Evolutionary conservation across 2,113 vertebrate species (phyloP), one percentile per base, ranked within the genome.

Genomic region (Bubalus kerabau): DNA sequence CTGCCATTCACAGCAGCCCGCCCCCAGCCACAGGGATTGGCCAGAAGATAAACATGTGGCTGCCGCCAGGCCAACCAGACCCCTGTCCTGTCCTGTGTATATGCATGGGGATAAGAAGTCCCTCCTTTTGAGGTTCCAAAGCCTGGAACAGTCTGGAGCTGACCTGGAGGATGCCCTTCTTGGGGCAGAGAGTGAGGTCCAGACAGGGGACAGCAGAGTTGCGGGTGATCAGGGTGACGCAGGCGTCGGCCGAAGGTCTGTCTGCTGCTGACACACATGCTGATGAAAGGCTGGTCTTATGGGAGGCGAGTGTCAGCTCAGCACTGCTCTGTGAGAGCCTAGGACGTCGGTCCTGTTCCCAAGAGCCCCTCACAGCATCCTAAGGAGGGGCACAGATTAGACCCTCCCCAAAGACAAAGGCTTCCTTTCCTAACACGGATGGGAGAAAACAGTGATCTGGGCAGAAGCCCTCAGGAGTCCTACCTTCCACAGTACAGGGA

Each of bases 221-320:
- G 32, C 3, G 28, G 46, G 87, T 2, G 24, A 15, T 13, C 30
- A 26, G 21, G 74, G 50, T 4, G 59, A 62, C 21, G 1, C 36
- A n/a, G 93, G 46, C 1, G 5, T 67, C 6, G 19, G 50, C 54
- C 11, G 67, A n/a, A 11, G 32, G 7, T 14, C 43, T 12, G 28
- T 43, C 40, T 13, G 0, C 17, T 2, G 3, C 50, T 4, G 54
- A 56, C 19, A 7, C 21, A 1, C 1, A 7, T 8, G 1, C 7
- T 36, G 83, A 32, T 0, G 0, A 24, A 36, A 91, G 64, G 32
- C 82, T 19, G 52, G 11, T 14, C 52, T 71, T 28, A 0, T 13
- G n/a, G n/a, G 11, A 36, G 56, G 40, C 5, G n/a, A 10, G 24
- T 3, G 15, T 11, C 30, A 3, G 11, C 46, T 11, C 15, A 67